Evolutionary conservation across 2,888 invertebrate genomes (phyloP).

Genomic region (Allophyes oxyacanthae): DNA sequence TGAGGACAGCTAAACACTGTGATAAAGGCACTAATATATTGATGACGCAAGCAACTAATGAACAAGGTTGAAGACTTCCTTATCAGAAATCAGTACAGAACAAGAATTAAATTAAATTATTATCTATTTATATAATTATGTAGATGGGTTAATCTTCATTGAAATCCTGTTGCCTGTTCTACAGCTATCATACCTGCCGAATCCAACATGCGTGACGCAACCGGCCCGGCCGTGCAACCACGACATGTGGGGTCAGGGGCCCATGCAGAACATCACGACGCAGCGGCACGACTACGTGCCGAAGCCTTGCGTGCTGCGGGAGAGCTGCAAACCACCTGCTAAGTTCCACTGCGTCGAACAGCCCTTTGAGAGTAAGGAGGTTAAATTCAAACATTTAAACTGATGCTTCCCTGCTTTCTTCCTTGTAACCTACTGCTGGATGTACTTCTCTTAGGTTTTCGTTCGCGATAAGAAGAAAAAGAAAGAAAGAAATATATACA

Average conservation of each 20-base stretch:
- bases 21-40: too few species aligned
- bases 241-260: slow-evolving; percentile 90
- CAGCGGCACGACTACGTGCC: slow-evolving; percentile 93
- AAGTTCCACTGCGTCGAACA: slow-evolving; percentile 77
- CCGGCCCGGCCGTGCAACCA: slow-evolving; percentile 91
- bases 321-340: slow-evolving; percentile 77
- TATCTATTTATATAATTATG: too few species aligned
- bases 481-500: too few species aligned
- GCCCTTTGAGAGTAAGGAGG: slow-evolving; percentile 81
- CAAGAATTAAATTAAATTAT: too few species aligned
- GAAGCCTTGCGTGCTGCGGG: slow-evolving; percentile 88
- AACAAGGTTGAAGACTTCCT: too few species aligned
- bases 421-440: too few species aligned
- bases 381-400: neutral
- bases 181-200: slow-evolving; percentile 90
- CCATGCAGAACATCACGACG: slow-evolving; percentile 93
- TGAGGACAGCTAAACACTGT: too few species aligned
- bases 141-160: too few species aligned
- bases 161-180: slow-evolving; percentile 2
- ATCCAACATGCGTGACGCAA: slow-evolving; percentile 88
- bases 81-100: too few species aligned
- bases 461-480: too few species aligned
- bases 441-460: too few species aligned
- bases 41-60: too few species aligned
- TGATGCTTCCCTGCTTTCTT: neutral